Evolutionary conservation across 1,140 invertebrate species (phyloP).

Genomic region (Cherax destructor): DNA sequence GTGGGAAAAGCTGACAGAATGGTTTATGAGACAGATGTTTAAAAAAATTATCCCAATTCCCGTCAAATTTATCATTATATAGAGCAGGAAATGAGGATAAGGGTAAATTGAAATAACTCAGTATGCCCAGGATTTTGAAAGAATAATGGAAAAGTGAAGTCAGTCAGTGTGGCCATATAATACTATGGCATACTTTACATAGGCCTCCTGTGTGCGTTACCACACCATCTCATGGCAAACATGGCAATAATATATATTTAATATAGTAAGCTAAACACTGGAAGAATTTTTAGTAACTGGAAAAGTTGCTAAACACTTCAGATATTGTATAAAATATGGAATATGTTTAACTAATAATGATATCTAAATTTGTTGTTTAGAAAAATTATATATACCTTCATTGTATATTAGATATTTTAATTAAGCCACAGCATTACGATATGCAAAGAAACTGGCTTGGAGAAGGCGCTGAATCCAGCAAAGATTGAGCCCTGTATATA

Average conservation of each 20-base stretch:
- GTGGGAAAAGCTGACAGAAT: neutral
- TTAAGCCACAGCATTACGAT: neutral
- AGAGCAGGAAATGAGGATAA: neutral
- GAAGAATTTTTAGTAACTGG: neutral
- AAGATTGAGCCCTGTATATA: neutral
- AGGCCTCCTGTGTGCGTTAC: neutral
- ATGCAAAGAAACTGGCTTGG: neutral
- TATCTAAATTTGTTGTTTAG: constrained; percentile 8
- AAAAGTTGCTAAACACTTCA: neutral
- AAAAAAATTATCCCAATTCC: neutral
- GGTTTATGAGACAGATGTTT: too few relatives aligned
- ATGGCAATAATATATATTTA: constrained; percentile 16
- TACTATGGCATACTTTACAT: too few relatives aligned
- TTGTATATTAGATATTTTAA: constrained; percentile 21
- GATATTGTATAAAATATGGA: constrained; percentile 14
- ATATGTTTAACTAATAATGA: neutral
- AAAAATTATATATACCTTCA: neutral
- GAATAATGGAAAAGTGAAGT: too few relatives aligned
- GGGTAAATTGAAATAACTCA: too few relatives aligned
- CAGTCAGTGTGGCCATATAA: too few relatives aligned
- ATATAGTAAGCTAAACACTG: neutral
- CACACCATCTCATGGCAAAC: neutral
- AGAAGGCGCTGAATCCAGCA: neutral
- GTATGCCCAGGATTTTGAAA: too few relatives aligned
- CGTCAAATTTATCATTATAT: neutral